These are phyloP conservation scores for Drosophila greeni DNA, from an alignment of 2,888 invertebrate species.

Conservation along the genomic window DNA sequence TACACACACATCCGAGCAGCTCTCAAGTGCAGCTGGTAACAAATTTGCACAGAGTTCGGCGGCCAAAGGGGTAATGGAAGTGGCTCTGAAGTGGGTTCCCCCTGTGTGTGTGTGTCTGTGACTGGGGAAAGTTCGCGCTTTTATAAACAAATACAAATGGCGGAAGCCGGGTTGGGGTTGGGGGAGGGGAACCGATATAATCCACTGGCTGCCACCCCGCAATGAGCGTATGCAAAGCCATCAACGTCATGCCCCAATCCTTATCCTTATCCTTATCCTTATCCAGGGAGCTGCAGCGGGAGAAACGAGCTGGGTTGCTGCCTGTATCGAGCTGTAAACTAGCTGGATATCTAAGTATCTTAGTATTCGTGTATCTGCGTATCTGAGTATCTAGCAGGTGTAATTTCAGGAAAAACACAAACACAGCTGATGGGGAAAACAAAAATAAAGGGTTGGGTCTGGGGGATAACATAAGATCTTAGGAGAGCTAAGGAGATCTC, in stretches of 20 bases:
- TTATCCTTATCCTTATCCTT: constrained; percentile 24
- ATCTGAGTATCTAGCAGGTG: constrained; percentile 43
- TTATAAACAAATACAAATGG: constrained; percentile 67
- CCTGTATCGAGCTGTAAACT: constrained; percentile 54
- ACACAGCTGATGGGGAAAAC: neutral
- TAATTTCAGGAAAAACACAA: constrained; percentile 8
- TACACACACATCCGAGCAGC: constrained; percentile 11
- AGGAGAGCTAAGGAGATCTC: neutral
- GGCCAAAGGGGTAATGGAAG: constrained; percentile 11
- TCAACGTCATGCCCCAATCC: constrained; percentile 34
- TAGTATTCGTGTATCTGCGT: neutral
- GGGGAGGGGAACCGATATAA: neutral
- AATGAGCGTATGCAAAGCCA: constrained; percentile 21
- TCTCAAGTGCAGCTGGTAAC: constrained; percentile 58
- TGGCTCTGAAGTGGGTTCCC: neutral
- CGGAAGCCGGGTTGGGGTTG: constrained; percentile 23
- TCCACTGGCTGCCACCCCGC: constrained; percentile 7
- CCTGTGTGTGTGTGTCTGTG: neutral
- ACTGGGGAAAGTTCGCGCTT: constrained; percentile 60
- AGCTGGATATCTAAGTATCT: constrained; percentile 46
- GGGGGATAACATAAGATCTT: neutral
- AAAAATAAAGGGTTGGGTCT: neutral
- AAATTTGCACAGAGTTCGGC: constrained; percentile 48
- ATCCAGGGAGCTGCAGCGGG: constrained; percentile 37
- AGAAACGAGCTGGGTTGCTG: constrained; percentile 43